Evolutionary conservation across 2,113 vertebrate species (phyloP), one percentile per base, ranked within the genome.

Genomic region (Phodopus roborovskii): DNA sequence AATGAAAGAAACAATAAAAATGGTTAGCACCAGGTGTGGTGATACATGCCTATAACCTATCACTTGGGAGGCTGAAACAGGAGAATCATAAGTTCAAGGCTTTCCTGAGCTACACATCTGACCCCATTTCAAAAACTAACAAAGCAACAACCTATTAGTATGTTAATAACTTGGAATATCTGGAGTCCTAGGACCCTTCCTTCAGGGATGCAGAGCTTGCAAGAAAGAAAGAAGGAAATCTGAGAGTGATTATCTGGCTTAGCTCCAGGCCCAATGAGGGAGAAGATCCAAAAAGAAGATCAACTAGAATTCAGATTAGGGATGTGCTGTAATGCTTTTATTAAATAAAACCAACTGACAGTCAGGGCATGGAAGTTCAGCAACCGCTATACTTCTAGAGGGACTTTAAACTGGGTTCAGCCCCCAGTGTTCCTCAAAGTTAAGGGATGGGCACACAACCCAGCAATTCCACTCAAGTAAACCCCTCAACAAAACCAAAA

Each of bases 1-100:
- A 94, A 74, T 75, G 81, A 83, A 93, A 62, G 20, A 24, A 84
- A 48, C 78, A 58, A 56, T 39, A 81, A 93, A 82, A 93, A 90
- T 71, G 39, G 5, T 48, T 87, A 77, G 42, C 36, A 87, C 39
- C 13, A 56, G 50, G 16, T 16, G 17, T 33, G 17, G 70, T 15
- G 50, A 26, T 28, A 4, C 12, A n/a, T 53, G 28, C 3, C 62
- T 53, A 53, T 24, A 71, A n/a, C 24, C 33, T 16, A 39, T 33
- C 42, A 15, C 62, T 48, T 36, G 42, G 82, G 48, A 71, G 48
- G 12, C 6, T n/a, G 84, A 53, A 24, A 6, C 48, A 71, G 33
- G 33, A 70, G 22, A 4, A 53, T 71, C 48, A 10, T 71, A 20
- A 70, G 6, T n/a, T 86, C 28, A 30, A 71, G 36, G 33, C 64